Base-by-base conservation (phyloP, 2,888 invertebrate genomes). In the Drosophila nigritarsus region DNA sequence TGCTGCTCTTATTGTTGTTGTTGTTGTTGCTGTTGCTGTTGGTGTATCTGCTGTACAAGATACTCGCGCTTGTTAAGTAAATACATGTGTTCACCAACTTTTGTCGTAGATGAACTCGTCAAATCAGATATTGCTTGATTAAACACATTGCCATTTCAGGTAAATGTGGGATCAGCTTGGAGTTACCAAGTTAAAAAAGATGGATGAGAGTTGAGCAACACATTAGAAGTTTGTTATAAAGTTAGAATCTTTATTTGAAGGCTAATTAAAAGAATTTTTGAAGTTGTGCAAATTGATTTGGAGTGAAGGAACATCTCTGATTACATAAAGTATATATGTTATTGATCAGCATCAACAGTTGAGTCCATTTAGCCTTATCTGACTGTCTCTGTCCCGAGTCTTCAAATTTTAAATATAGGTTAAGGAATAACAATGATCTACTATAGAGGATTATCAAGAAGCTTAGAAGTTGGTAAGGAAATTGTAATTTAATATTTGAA, bases 61-160 rank as follows among this genome's bases (percentile, higher is more conserved):
- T 38, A 54, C 49, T 58, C n/a, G 49, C 51, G 40, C 32, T 62
- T 29, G 56, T 70, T 70, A n/a, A n/a, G 38, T n/a, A 61, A 42
- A 61, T 73, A 55, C 8, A 45, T 38, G 27, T 55, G 42, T 62
- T 64, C 45, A 48, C 7, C 20, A 51, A 50, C 18, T 64, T 64
- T 49, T 36, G 51, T 40, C 27, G 55, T 1, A 48, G 59, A 72
- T 81, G 72, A 78, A 80, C 78, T 80, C 53, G 51, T 77, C 65
- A 49, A 71, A 67, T 77, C 65, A 72, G 65, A 73, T 72, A 66
- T 53, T 59, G 54, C 64, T 65, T 77, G 64, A 77, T 78, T 78
- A 65, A 72, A 77, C 64, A 61, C 56, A 76, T 69, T 53, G 53
- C 36, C 36, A 55, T 54, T 55, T 36, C 40, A 11, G 40, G 38